Evolutionary conservation across 2,113 vertebrate genomes (phyloP).

Genomic region (Herpailurus yagouaroundi): DNA sequence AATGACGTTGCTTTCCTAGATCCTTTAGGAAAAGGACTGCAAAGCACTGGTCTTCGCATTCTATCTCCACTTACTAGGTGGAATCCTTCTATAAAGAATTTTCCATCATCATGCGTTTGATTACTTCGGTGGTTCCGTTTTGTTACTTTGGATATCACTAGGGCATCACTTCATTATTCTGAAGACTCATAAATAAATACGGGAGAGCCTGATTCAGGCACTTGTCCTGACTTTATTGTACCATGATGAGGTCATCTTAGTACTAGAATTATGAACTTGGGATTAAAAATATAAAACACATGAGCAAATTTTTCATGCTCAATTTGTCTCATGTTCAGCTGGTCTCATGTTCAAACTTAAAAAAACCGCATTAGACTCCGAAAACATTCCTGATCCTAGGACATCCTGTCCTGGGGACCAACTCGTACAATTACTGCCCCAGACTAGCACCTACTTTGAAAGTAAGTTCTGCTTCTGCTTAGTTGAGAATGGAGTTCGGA

Average conservation of each 20-base stretch:
- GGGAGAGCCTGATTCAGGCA: background rate
- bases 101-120: too few species aligned
- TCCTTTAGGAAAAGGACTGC: background rate
- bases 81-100: background rate
- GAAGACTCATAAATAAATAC: accelerated
- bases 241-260: background rate
- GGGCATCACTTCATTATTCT: background rate
- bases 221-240: background rate
- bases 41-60: background rate
- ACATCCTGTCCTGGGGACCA: background rate
- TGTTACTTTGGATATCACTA: background rate
- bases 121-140: background rate
- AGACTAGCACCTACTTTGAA: background rate
- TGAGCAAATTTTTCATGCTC: background rate
- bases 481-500: background rate
- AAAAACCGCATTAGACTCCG: background rate
- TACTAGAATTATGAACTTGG: background rate
- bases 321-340: background rate
- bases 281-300: background rate
- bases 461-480: background rate
- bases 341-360: background rate
- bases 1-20: background rate
- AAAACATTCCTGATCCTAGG: background rate
- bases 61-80: background rate
- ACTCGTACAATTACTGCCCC: background rate